Evolutionary conservation across 2,797 vertebrate species (phyloP).

Genomic region (Harpagifer antarcticus): DNA sequence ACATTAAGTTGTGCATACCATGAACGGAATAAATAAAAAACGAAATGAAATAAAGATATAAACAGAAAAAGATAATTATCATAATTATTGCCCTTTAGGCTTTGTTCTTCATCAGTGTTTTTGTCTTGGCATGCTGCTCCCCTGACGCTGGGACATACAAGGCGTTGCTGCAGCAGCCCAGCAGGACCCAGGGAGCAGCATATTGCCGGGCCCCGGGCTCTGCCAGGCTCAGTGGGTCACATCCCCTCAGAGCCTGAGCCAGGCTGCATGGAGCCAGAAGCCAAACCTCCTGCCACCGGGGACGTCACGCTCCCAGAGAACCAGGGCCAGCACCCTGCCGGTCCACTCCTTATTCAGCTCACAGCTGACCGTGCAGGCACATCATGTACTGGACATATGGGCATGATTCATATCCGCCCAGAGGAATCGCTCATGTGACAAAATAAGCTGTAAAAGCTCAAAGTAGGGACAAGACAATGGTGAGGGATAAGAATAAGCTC

Average conservation of each 20-base stretch:
- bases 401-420: slow-evolving; percentile 69
- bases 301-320: slow-evolving; percentile 68
- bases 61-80: neutral
- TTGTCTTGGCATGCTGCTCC: slow-evolving; percentile 30
- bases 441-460: slow-evolving; percentile 28
- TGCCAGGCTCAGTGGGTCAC: slow-evolving; percentile 82
- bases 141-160: slow-evolving; percentile 41
- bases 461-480: neutral
- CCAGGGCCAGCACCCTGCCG: slow-evolving; percentile 45
- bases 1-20: too few relatives aligned
- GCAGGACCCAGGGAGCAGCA: slow-evolving; percentile 68
- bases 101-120: slow-evolving; percentile 26
- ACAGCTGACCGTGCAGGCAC: slow-evolving; percentile 51
- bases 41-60: neutral
- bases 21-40: too few relatives aligned
- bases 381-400: slow-evolving; percentile 74
- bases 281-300: slow-evolving; percentile 62
- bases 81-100: neutral
- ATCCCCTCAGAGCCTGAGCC: slow-evolving; percentile 76
- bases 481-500: slow-evolving; percentile 10
- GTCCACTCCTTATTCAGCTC: slow-evolving; percentile 51
- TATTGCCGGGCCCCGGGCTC: slow-evolving; percentile 70
- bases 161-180: slow-evolving; percentile 28
- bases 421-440: slow-evolving; percentile 39
- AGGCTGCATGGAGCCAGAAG: slow-evolving; percentile 52